Evolutionary conservation across 2,113 vertebrate species (phyloP).

Genomic region (Sylvilagus bachmani): DNA sequence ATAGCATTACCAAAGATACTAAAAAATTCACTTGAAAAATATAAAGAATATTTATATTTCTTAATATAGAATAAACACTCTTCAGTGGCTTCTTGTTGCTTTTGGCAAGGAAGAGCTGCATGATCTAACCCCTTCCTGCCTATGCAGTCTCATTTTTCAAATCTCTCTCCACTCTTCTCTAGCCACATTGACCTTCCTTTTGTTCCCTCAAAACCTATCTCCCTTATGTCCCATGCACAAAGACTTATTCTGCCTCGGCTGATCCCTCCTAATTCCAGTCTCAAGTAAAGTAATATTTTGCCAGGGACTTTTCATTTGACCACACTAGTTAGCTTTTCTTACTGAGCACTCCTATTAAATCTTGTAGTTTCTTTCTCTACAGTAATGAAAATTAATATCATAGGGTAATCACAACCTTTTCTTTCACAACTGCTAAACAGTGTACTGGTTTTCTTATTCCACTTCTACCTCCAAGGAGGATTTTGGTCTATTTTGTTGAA

Average conservation of each 20-base stretch:
- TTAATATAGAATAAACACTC: neutral
- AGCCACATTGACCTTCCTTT: neutral
- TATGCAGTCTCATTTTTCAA: too few relatives aligned
- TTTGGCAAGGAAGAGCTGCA: neutral
- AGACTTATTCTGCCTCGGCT: neutral
- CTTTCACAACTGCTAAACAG: neutral
- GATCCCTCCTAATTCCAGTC: neutral
- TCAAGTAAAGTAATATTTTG: neutral
- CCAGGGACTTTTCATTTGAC: neutral
- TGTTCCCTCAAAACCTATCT: fast-evolving
- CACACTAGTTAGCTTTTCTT: neutral
- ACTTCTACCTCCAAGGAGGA: neutral
- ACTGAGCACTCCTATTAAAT: neutral
- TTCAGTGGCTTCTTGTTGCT: neutral
- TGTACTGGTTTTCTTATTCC: neutral
- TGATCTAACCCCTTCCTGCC: neutral
- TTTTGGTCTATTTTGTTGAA: neutral
- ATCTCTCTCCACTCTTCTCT: neutral
- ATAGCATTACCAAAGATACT: neutral
- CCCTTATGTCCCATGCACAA: neutral
- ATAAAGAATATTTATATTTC: neutral
- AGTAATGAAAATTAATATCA: neutral
- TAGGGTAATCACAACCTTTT: neutral
- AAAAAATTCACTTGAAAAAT: constrained; percentile 16
- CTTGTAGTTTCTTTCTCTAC: neutral